phyloP scores from a whole-genome alignment of 2,797 vertebrate genomes.

The Premnoplex brunnescens region DNA sequence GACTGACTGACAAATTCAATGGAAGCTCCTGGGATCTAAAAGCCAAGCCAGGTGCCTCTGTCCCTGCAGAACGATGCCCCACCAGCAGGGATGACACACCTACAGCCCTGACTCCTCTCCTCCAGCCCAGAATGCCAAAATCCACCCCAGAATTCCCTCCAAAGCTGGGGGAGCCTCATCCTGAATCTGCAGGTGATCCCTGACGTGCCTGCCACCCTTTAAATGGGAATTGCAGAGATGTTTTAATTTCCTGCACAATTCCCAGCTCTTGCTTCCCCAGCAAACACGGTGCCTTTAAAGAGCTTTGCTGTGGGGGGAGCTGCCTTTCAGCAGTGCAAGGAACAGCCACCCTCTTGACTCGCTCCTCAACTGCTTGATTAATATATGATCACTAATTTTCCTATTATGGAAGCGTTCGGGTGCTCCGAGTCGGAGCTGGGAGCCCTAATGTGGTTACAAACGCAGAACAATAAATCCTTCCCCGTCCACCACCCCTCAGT shows the following conservation, averaged over 20 bases:
- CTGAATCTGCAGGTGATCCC: not conserved
- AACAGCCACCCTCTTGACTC: not conserved
- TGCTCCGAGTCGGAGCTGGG: not conserved
- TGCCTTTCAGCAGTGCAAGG: not conserved
- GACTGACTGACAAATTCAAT: not conserved
- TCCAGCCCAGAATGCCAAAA: not conserved
- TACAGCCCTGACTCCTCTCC: not conserved
- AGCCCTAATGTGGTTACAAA: slow-evolving; percentile 44
- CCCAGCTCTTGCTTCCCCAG: not conserved
- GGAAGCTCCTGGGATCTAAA: not conserved
- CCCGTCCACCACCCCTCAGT: not conserved
- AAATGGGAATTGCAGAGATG: not conserved
- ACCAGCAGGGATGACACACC: not conserved
- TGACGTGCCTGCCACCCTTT: not conserved
- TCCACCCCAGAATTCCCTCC: not conserved
- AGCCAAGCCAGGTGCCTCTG: not conserved
- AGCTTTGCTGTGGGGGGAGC: not conserved
- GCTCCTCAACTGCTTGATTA: slow-evolving; percentile 27
- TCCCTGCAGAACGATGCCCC: not conserved
- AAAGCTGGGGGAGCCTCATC: not conserved
- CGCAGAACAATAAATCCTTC: slow-evolving; percentile 23
- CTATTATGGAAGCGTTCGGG: slow-evolving; percentile 49
- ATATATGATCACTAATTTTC: slow-evolving; percentile 41
- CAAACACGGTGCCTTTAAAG: slow-evolving; percentile 10
- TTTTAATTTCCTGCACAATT: slow-evolving; percentile 15